A percentile compares a stretch with the other conserved stretches of the same genome.
phyloP scores from a whole-genome alignment of 2,113 vertebrate species.

The Anhinga anhinga region DNA sequence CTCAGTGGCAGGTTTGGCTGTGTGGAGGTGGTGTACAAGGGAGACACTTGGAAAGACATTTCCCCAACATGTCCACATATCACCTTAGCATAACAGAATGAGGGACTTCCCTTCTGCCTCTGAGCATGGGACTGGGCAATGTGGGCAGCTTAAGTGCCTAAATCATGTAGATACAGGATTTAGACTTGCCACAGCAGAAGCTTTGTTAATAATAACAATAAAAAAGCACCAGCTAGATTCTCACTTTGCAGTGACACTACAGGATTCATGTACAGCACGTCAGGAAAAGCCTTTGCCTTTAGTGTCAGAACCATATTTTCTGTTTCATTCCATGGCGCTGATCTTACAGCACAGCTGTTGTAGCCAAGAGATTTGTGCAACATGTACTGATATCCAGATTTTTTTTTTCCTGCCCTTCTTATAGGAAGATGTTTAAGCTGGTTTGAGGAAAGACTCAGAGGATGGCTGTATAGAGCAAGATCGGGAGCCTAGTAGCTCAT shows the following conservation, averaged over 20 bases:
- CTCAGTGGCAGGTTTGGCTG: background rate
- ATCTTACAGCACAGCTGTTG: background rate
- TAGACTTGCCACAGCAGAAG: background rate
- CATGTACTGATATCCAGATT: accelerated
- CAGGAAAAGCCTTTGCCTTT: background rate
- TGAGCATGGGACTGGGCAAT: accelerated
- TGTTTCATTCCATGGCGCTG: background rate
- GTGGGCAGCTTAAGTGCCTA: background rate
- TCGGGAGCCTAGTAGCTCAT: accelerated
- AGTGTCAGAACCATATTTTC: background rate
- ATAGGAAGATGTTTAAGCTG: accelerated
- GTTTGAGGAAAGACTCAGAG: background rate
- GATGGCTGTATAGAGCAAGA: accelerated
- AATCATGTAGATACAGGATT: background rate
- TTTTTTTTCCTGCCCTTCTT: background rate
- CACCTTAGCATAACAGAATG: accelerated
- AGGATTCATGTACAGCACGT: accelerated
- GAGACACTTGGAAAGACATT: background rate
- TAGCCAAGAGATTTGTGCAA: accelerated
- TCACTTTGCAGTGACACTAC: background rate
- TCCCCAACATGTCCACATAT: background rate
- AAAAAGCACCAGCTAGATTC: background rate
- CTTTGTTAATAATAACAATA: background rate
- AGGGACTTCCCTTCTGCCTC: background rate
- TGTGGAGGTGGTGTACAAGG: accelerated